phyloP scores from a whole-genome alignment of 2,888 invertebrate species.

The Meiosimyza decipiens region DNA sequence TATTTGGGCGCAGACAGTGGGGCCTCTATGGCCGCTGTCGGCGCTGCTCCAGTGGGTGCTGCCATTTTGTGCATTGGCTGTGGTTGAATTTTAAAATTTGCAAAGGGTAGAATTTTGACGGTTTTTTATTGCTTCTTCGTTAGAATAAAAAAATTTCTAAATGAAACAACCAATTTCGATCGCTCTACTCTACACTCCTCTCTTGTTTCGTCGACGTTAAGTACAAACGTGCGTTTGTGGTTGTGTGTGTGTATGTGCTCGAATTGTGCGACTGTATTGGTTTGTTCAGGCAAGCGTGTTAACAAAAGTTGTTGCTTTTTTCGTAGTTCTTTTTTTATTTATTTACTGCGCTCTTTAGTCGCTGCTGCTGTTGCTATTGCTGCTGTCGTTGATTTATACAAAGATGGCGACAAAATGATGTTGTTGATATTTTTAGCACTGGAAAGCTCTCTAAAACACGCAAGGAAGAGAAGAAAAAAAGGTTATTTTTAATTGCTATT shows the following conservation, averaged over 20 bases:
- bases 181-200: conserved; percentile 19
- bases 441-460: conserved; percentile 24
- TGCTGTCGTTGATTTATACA: not conserved
- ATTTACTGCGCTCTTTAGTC: no score
- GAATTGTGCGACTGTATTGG: no score
- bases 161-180: conserved; percentile 34
- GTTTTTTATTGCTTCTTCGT: conserved; percentile 38
- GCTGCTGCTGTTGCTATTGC: conserved; percentile 5
- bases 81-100: conserved; percentile 62
- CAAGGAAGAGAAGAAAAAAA: conserved; percentile 2
- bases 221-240: conserved; percentile 5
- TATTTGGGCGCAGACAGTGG: conserved; percentile 71
- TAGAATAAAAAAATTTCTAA: conserved; percentile 8
- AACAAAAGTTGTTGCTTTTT: conserved; percentile 20
- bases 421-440: conserved; percentile 23
- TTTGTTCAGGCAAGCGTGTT: conserved; percentile 17
- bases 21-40: conserved; percentile 62
- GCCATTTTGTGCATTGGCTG: conserved; percentile 63
- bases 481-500: conserved; percentile 26
- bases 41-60: conserved; percentile 62
- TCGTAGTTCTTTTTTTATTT: not conserved
- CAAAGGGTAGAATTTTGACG: conserved; percentile 63
- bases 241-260: not conserved
- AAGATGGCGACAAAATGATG: not conserved
- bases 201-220: conserved; percentile 13